A percentile compares a stretch with the other conserved stretches of the same genome.
Conservation (phyloP, 1,140 invertebrate species). For the Campoletis sonorensis region DNA sequence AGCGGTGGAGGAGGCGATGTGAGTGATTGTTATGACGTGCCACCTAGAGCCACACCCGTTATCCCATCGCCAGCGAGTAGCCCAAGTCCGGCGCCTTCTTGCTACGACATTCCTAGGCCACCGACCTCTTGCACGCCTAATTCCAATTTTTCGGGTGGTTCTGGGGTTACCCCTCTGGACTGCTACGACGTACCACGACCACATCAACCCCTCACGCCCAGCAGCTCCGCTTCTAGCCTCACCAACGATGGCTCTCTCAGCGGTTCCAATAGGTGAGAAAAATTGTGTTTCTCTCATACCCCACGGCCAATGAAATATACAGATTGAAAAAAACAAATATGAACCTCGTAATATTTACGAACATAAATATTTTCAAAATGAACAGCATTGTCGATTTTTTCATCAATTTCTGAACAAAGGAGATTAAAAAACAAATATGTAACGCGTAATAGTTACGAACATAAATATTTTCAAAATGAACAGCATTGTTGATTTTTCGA, state of each 20-base stretch:
- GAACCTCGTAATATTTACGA: no score
- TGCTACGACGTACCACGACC: conserved; percentile 78
- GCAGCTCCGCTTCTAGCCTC: conserved; percentile 79
- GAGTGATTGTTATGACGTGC: conserved; percentile 80
- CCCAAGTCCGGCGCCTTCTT: conserved; percentile 71
- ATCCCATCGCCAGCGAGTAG: conserved; percentile 73
- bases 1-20: conserved; percentile 60
- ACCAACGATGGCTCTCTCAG: conserved; percentile 77
- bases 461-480: no score
- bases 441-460: no score
- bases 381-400: no score
- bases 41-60: conserved; percentile 80
- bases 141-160: conserved; percentile 70
- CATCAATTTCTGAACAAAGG: no score
- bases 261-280: conserved; percentile 71
- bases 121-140: conserved; percentile 72
- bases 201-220: conserved; percentile 78
- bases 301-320: no score
- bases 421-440: no score
- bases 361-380: no score
- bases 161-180: conserved; percentile 71
- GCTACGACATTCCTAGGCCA: conserved; percentile 77
- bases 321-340: no score
- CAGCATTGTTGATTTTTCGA: no score
- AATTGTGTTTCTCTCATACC: not conserved